Evolutionary conservation across 2,113 vertebrate genomes (phyloP), one percentile per base, ranked within the genome.

Genomic region (Agapornis roseicollis): DNA sequence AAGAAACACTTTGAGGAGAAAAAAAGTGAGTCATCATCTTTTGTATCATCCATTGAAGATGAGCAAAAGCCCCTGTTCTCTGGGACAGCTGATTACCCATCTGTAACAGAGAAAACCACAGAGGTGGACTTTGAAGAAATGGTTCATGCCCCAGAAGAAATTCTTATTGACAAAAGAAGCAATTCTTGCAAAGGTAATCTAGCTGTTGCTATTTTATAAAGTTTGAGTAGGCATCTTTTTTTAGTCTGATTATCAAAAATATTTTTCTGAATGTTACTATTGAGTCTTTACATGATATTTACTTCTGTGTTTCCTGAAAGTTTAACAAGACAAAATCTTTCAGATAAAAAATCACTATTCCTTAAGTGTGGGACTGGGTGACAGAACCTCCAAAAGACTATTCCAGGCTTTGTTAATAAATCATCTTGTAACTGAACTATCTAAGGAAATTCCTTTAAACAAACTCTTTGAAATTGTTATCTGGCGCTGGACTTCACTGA

Each of bases 61-160:
- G 98, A 99, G 88, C 98, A 99, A 91, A 99, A 98, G 90, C 98
- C 99, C 5, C 91, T 99, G 88, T 98, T 99, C 85, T 98, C 98
- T 27, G 98, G 98, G 63, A 97, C 98, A 74, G 93, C 97, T 64
- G 98, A 98, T 84, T 98, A 98, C 63, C 98, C 98, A 60, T 97
- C 98, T 47, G 97, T 98, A 88, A 97, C 97, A 80, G 96, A 97
- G 66, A 98, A 98, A 86, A 95, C 94, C 63, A 83, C 97, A 55
- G 97, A 97, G 19, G 93, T 98, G 46, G 97, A 98, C 65, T 98
- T 98, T 78, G 98, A 98, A 91, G 97, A 98, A 88, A 90, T 96
- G 41, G 44, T 96, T 14, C 97, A 96, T 9, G 74, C 91, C 64
- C 97, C 97, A 78, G 98, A 97, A 97, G 98, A 97, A 94, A 97